Evolutionary conservation across 92 coral and sea anemone species (phyloP), one percentile per base, ranked within the genome.

Genomic region (Virgularia gustaviana): DNA sequence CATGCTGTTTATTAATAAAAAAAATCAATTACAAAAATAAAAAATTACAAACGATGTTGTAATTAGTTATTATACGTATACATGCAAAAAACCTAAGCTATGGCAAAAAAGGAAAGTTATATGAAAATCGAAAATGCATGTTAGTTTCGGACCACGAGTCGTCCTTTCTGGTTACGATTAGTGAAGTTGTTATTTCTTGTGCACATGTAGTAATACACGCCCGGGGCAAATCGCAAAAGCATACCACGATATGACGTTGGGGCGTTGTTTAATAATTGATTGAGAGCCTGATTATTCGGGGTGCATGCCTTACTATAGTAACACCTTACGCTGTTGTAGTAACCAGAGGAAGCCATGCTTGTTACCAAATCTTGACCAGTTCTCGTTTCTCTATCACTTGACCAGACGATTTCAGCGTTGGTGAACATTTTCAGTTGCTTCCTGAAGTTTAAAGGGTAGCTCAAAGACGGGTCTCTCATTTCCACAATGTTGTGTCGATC

Each of bases 111-210:
- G n/a, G n/a, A n/a, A n/a, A n/a, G n/a, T n/a, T n/a, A n/a, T n/a
- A n/a, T n/a, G n/a, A n/a, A n/a, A n/a, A n/a, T n/a, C n/a, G n/a
- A n/a, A n/a, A 15, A 9, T 31, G 64, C 2, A 12, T 23, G 64
- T 57, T 2, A 18, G 4, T 5, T 41, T 6, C 20, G 64, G n/a
- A 90, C 86, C 35, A 55, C 67, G 10, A 88, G 81, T 66, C 81
- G 57, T 71, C 97, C 97, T 52, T 88, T 90, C 77, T 90, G 97
- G 34, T 95, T 90, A 66, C 95, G 83, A 79, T 90, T 90, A 65
- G 95, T 81, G 67, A 90, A 90, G 83, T 90, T 90, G 73, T 90
- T 90, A 65, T 90, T 90, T 47, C 97, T 64, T n/a, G n/a, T n/a
- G n/a, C n/a, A n/a, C n/a, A n/a, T n/a, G n/a, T n/a, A n/a, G n/a